Evolutionary conservation across 2,113 vertebrate species (phyloP), one percentile per base, ranked within the genome.

Genomic region (Erinaceus europaeus): DNA sequence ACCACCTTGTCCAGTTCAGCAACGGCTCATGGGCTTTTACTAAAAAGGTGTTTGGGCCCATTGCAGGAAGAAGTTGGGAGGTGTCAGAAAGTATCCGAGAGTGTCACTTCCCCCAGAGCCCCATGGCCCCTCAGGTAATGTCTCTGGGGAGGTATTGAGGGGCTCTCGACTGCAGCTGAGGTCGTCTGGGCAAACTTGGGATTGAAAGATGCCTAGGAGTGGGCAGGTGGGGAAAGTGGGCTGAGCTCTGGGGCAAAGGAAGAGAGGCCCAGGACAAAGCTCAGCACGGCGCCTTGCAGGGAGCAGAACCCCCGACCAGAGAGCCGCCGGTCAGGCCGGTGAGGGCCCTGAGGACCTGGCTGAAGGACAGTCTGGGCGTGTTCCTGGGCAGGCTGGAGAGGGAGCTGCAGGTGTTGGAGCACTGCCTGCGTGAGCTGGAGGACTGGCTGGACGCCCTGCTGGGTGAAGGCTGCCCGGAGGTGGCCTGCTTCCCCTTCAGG

Each of bases 61-160:
- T 90, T 90, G 32, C 91, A 96, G 94, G 90, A 84, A 94, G 85
- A 84, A 93, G 71, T 1, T 91, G 90, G 93, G 92, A 94, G 42
- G 42, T 67, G 9, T 91, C 91, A 9, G 81, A 90, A 79, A 86
- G 40, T 75, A 87, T 76, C 84, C 69, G 52, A 53, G 90, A 89
- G 40, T 96, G 89, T 67, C 61, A 68, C 87, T 84, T 75, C 46
- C 48, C 77, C 34, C 92, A 75, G 74, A 89, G 50, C 48, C 78
- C 93, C 14, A 78, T 64, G 67, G 32, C 50, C 87, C 48, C 92
- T 50, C 92, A 94, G 95, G 95, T 96, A 89, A 89, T n/a, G 55
- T 20, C 57, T 17, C 29, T 15, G 57, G 53, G n/a, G 40, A 88
- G 10, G 21, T 48, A 8, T 20, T 20, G 17, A 48, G 55, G 64